phyloP scores from a whole-genome alignment of 1,140 invertebrate species.

The Drosophila insularis region DNA sequence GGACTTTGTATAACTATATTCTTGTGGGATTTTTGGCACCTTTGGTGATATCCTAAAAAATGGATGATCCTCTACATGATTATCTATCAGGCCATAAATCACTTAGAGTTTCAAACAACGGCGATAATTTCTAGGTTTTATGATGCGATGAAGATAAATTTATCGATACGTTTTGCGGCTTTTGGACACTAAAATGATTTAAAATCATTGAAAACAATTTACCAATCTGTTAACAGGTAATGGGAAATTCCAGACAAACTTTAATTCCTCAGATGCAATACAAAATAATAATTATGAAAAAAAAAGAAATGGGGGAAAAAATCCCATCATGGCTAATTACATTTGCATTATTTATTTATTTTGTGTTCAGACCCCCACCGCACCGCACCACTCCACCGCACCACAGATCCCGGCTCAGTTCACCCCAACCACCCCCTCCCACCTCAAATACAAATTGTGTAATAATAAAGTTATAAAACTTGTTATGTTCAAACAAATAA shows the following conservation, averaged over 20 bases:
- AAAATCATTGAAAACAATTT: no score
- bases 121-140: no score
- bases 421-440: constrained; percentile 12
- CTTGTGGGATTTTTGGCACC: no score
- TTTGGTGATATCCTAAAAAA: no score
- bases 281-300: constrained; percentile 3
- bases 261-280: background rate
- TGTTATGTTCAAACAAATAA: constrained; percentile 13
- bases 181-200: no score
- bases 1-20: no score
- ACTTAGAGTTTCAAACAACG: no score
- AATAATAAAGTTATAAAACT: constrained; percentile 19
- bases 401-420: constrained; percentile 1
- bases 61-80: no score
- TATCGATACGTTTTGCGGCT: no score
- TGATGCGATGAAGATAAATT: no score
- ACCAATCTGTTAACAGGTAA: background rate
- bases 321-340: constrained; percentile 33
- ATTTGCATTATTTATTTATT: constrained; percentile 44
- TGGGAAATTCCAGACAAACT: background rate
- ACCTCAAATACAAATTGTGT: constrained; percentile 20
- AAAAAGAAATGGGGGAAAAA: constrained; percentile 3
- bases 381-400: background rate
- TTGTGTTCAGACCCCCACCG: background rate
- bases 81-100: no score